Conservation (phyloP, 1,140 invertebrate genomes). For the Caenorhabditis elegans region DNA sequence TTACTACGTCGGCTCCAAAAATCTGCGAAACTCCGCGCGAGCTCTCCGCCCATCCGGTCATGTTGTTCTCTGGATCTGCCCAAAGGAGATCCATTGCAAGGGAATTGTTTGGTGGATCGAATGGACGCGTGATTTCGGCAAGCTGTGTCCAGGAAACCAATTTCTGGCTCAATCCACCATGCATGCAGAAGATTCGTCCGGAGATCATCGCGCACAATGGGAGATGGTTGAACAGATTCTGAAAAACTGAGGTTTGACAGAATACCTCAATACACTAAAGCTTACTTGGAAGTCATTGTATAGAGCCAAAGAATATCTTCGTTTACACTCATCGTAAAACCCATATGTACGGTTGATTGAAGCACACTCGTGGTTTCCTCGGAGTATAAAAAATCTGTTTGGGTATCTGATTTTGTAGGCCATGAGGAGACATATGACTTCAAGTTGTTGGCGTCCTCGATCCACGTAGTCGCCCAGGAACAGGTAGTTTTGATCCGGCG, state of each 20-base stretch:
- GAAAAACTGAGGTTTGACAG: neutral
- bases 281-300: constrained; percentile 36
- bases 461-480: constrained; percentile 52
- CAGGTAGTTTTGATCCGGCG: constrained; percentile 39
- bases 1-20: constrained; percentile 50
- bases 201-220: constrained; percentile 43
- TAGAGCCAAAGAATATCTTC: constrained; percentile 66
- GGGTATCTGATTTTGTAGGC: constrained; percentile 71
- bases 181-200: constrained; percentile 48
- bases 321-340: constrained; percentile 70
- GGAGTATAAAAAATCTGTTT: constrained; percentile 73
- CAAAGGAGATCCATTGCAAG: constrained; percentile 37
- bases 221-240: constrained; percentile 45
- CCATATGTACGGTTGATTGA: constrained; percentile 72
- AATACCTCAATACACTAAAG: neutral
- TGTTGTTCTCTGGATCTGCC: constrained; percentile 1
- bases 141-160: constrained; percentile 20
- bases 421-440: constrained; percentile 71
- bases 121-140: constrained; percentile 13
- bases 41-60: constrained; percentile 27
- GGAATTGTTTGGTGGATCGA: constrained; percentile 11
- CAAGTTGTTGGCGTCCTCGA: constrained; percentile 41
- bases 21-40: constrained; percentile 57
- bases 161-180: constrained; percentile 41
- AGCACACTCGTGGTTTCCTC: too few species aligned